These are phyloP conservation scores for Zingel zingel DNA, from an alignment of 2,113 vertebrate genomes.

Conservation along the genomic window DNA sequence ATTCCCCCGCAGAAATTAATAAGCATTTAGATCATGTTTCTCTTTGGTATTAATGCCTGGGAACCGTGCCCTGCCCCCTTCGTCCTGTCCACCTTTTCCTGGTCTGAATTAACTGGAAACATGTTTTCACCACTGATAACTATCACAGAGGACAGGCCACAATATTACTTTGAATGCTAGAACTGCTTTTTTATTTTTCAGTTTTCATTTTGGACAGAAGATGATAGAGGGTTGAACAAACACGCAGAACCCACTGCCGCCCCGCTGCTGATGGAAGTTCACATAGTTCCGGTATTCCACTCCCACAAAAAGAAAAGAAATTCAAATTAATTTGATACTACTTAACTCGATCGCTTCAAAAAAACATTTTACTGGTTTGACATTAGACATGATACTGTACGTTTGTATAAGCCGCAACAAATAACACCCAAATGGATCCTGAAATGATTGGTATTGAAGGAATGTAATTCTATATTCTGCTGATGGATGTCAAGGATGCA, in stretches of 20 bases:
- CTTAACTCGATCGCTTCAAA: slow-evolving; percentile 57
- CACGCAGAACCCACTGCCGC: slow-evolving; percentile 53
- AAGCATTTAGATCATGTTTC: slow-evolving; percentile 73
- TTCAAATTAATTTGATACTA: slow-evolving; percentile 66
- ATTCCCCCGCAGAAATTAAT: slow-evolving; percentile 59
- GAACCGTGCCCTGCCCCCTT: slow-evolving; percentile 1
- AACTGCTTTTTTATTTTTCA: slow-evolving; percentile 61
- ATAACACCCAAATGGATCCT: slow-evolving; percentile 44
- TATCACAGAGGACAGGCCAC: slow-evolving; percentile 71
- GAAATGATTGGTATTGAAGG: slow-evolving; percentile 47
- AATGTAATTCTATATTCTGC: slow-evolving; percentile 61
- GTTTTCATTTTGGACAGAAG: slow-evolving; percentile 61
- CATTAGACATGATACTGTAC: slow-evolving; percentile 48
- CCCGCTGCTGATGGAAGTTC: slow-evolving; percentile 35
- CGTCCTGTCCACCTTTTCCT: slow-evolving; percentile 47
- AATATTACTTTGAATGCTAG: slow-evolving; percentile 74
- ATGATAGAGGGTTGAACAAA: slow-evolving; percentile 73
- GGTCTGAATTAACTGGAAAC: slow-evolving; percentile 76
- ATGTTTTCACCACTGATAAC: slow-evolving; percentile 75
- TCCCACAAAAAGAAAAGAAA: slow-evolving; percentile 63
- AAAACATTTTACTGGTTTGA: slow-evolving; percentile 63
- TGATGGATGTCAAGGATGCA: slow-evolving; percentile 67
- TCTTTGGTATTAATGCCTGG: slow-evolving; percentile 60
- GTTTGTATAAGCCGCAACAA: slow-evolving; percentile 31
- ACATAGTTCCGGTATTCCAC: slow-evolving; percentile 73